A percentile compares a stretch with the other conserved stretches of the same genome.
These are phyloP conservation scores for Drosophila nikananu DNA, from an alignment of 1,140 invertebrate species.

Conservation along the genomic window DNA sequence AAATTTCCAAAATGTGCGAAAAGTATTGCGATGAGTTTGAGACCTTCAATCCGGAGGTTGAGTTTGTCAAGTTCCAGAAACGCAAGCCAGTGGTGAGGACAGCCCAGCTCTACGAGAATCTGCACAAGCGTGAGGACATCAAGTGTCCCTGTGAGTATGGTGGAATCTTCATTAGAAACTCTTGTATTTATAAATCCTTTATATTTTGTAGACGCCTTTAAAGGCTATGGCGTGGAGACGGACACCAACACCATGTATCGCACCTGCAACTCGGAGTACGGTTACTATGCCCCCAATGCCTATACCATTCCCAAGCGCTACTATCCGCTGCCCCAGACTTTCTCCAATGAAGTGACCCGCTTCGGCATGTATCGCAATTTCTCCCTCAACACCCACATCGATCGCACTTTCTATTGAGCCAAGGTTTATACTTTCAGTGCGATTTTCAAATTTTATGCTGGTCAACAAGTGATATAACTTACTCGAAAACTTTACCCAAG, in stretches of 20 bases:
- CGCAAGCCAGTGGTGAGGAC: constrained; percentile 72
- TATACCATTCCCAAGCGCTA: constrained; percentile 87
- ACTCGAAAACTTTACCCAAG: background rate
- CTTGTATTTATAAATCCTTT: too few relatives aligned
- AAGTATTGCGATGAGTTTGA: constrained; percentile 71
- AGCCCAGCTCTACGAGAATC: constrained; percentile 71
- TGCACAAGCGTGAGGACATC: constrained; percentile 74
- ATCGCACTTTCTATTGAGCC: constrained; percentile 83
- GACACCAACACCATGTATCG: constrained; percentile 88
- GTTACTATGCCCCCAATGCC: constrained; percentile 87
- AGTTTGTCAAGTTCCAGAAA: constrained; percentile 77
- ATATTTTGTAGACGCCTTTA: constrained; percentile 85
- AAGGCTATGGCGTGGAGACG: constrained; percentile 87
- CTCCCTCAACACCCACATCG: constrained; percentile 88
- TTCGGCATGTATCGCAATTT: constrained; percentile 89
- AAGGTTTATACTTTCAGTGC: background rate
- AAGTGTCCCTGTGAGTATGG: constrained; percentile 81
- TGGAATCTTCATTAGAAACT: background rate
- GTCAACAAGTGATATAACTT: constrained; percentile 9
- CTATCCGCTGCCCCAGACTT: constrained; percentile 87
- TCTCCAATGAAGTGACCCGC: constrained; percentile 86
- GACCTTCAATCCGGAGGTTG: constrained; percentile 74
- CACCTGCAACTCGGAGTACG: constrained; percentile 89
- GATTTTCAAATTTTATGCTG: constrained; percentile 34
- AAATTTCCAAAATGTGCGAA: constrained; percentile 71